Evolutionary conservation across 2,888 invertebrate species (phyloP).

Genomic region (Sympetrum striolatum): DNA sequence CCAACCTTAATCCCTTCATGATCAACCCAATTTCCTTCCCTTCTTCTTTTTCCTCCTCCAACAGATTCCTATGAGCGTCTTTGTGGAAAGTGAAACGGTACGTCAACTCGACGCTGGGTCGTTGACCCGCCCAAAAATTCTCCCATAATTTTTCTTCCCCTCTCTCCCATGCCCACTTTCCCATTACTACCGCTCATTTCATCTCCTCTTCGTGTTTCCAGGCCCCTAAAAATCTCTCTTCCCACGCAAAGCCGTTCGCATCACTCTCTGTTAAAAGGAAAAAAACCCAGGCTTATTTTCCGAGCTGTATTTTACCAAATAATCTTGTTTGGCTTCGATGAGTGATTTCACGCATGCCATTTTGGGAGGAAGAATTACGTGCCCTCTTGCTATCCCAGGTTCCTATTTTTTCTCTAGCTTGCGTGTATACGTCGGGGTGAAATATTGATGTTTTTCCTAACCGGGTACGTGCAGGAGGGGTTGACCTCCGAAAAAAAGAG

Average conservation of each 20-base stretch:
- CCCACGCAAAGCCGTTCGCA: neutral
- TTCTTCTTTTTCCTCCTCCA: neutral
- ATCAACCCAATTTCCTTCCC: neutral
- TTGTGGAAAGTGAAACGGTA: constrained; percentile 39
- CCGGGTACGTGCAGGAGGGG: neutral
- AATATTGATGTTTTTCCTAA: neutral
- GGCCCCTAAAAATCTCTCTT: neutral
- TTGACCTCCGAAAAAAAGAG: neutral
- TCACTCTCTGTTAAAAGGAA: neutral
- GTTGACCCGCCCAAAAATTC: constrained; percentile 2
- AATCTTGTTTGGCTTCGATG: neutral
- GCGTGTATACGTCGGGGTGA: neutral
- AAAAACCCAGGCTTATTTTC: neutral
- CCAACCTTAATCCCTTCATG: neutral
- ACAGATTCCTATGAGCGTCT: neutral
- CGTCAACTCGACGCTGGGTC: constrained; percentile 20
- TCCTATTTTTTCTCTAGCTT: neutral
- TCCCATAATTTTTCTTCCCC: neutral
- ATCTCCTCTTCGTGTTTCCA: neutral
- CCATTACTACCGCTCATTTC: neutral
- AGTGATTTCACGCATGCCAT: neutral
- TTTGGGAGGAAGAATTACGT: neutral
- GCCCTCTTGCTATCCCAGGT: neutral
- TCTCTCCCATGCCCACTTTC: neutral
- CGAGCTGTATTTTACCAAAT: neutral